phyloP scores from a whole-genome alignment of 2,888 invertebrate genomes.

The Pteria penguin region DNA sequence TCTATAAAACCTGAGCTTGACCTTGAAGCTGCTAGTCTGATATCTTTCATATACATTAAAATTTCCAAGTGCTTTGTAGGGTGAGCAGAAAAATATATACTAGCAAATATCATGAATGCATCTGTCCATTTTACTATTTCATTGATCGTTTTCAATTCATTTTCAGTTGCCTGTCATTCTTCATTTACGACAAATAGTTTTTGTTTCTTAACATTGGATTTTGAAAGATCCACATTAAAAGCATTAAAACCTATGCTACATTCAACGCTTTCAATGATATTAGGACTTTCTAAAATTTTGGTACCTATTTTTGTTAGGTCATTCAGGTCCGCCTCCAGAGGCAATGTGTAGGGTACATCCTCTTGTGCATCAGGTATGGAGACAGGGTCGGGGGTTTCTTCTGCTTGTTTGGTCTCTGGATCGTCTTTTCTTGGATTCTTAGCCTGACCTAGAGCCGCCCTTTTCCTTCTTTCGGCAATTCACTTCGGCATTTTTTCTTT shows the following conservation, averaged over 20 bases:
- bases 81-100: too few relatives aligned
- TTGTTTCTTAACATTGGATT: neutral
- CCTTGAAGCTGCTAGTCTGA: neutral
- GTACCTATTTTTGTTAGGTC: too few relatives aligned
- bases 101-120: conserved; percentile 6
- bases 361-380: too few relatives aligned
- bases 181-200: neutral
- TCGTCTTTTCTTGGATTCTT: too few relatives aligned
- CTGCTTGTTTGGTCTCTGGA: too few relatives aligned
- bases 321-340: too few relatives aligned
- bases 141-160: neutral
- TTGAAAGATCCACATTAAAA: neutral
- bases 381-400: too few relatives aligned
- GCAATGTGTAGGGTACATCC: too few relatives aligned
- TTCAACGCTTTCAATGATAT: neutral
- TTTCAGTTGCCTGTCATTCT: neutral
- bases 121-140: neutral
- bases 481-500: too few relatives aligned
- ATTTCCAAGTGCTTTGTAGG: neutral
- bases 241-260: neutral
- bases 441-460: too few relatives aligned
- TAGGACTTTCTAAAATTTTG: neutral
- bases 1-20: neutral
- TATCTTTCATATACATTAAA: neutral
- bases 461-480: too few relatives aligned